Conservation (phyloP, 2,113 vertebrate species). For the Engystomops pustulosus region DNA sequence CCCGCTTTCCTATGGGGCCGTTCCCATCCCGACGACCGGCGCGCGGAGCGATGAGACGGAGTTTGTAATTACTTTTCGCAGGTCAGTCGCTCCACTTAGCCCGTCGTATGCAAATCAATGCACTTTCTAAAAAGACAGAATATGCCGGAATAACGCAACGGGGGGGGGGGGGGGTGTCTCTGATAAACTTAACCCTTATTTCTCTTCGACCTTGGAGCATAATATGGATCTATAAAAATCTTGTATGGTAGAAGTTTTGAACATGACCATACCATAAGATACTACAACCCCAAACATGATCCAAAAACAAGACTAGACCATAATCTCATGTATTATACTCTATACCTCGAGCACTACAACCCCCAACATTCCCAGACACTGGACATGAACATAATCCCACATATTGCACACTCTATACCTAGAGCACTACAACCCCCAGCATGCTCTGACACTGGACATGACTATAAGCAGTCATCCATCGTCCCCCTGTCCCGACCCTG, state of each 20-base stretch:
- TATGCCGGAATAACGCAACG: not conserved
- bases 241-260: too few relatives aligned
- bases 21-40: not conserved
- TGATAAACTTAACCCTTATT: slow-evolving; percentile 19
- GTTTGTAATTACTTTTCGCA: slow-evolving; percentile 43
- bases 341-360: not conserved
- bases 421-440: too few relatives aligned
- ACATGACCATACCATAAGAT: too few relatives aligned
- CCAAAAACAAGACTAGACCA: not conserved
- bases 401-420: not conserved
- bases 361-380: too few relatives aligned
- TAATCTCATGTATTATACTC: not conserved
- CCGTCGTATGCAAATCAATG: not conserved
- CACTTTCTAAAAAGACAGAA: slow-evolving; percentile 5
- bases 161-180: not conserved
- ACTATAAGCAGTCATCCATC: too few relatives aligned
- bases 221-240: too few relatives aligned
- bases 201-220: too few relatives aligned
- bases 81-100: slow-evolving; percentile 22
- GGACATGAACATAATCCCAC: not conserved
- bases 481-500: too few relatives aligned
- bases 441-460: too few relatives aligned
- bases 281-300: not conserved
- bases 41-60: not conserved
- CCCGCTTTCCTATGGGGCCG: slow-evolving; percentile 51